Evolutionary conservation across 2,113 vertebrate genomes (phyloP), one percentile per base, ranked within the genome.

Genomic region (Equus przewalskii): DNA sequence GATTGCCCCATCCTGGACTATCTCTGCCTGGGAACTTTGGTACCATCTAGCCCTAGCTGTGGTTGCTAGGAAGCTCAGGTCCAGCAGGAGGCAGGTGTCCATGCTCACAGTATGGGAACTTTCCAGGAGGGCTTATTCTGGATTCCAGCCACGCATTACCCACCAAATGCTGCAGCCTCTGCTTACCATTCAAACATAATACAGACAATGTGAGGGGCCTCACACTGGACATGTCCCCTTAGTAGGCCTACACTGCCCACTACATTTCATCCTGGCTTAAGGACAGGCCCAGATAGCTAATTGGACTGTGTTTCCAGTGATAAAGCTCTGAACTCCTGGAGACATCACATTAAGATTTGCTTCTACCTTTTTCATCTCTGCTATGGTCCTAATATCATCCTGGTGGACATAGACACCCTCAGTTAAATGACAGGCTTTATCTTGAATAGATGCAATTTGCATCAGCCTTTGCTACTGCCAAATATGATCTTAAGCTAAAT

Each of bases 201-300:
- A 18, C 28, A n/a, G 75, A 24, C 64, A 16, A 1, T 24, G 49
- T 56, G 46, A 54, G 24, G 28, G 78, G 3, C 15, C 0, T 4
- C 36, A 26, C 51, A 10, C 1, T 41, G 24, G 62, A 41, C 0
- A 0, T 33, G 41, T 60, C 41, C 30, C 76, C 33, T 64, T 15
- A 33, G 44, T 19, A n/a, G 21, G 46, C n/a, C 22, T 41, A 22
- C 18, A 44, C 36, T 10, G 60, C 60, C 16, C 51, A 62, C 62
- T 41, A 14, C 13, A 13, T 78, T 70, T 79, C 62, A 81, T 70
- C 62, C 51, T 26, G 62, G 88, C 41, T 51, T 62, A 51, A 54
- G 51, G 72, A 70, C 51, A 62, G 72, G 10, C 49, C 36, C 64
- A 44, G 51, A 62, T 4, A 44, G 51, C 62, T 70, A 51, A 46